Conservation (phyloP, 2,888 invertebrate genomes). For the Drosophila rellima region DNA sequence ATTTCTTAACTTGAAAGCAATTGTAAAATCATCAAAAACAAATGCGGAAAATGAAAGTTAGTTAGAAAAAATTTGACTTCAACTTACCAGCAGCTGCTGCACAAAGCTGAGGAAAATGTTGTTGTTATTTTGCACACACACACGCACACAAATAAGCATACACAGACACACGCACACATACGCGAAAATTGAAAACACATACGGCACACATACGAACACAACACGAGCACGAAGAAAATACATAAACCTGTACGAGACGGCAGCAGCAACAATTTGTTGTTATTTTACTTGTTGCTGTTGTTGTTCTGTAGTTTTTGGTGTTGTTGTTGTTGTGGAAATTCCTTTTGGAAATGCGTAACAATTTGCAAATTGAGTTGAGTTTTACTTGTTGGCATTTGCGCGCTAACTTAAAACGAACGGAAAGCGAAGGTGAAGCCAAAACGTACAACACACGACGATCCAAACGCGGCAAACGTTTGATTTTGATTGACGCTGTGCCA, state of each 20-base stretch:
- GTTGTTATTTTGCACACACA: constrained; percentile 47
- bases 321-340: constrained; percentile 26
- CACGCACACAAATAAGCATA: background rate
- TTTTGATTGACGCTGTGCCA: constrained; percentile 77
- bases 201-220: constrained; percentile 38
- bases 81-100: constrained; percentile 62
- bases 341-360: constrained; percentile 62
- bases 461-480: constrained; percentile 79
- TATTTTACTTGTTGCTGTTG: constrained; percentile 47
- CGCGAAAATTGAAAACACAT: constrained; percentile 20
- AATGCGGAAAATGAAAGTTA: constrained; percentile 31
- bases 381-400: constrained; percentile 56
- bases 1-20: constrained; percentile 21
- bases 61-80: constrained; percentile 18
- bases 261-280: constrained; percentile 64
- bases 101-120: constrained; percentile 30
- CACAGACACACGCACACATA: constrained; percentile 8
- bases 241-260: constrained; percentile 33
- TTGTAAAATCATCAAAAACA: constrained; percentile 31
- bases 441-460: constrained; percentile 49
- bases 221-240: constrained; percentile 48
- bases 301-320: constrained; percentile 14
- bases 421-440: constrained; percentile 13
- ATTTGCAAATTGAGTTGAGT: constrained; percentile 29
- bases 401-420: constrained; percentile 29